Evolutionary conservation across 1,140 invertebrate species (phyloP).

Genomic region (Scaptomyza graminum): DNA sequence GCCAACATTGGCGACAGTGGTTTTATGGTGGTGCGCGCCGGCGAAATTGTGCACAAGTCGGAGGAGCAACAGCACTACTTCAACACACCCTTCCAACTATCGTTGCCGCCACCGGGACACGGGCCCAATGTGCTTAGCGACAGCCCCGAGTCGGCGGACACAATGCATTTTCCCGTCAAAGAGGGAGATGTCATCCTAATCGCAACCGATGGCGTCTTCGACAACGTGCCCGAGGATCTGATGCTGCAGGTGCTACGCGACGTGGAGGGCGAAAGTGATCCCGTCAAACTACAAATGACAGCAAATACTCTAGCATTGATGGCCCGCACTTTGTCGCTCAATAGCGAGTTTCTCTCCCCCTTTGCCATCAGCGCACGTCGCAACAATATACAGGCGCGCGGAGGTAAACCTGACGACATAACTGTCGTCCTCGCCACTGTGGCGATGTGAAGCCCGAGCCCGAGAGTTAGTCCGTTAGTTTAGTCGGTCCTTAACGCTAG

Average conservation of each 20-base stretch:
- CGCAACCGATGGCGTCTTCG: conserved; percentile 98
- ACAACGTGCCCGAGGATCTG: conserved; percentile 96
- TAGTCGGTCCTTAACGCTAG: conserved; percentile 41
- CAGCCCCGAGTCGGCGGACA: conserved; percentile 96
- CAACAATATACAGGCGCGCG: conserved; percentile 96
- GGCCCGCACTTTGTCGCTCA: conserved; percentile 96
- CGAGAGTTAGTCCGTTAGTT: conserved; percentile 18
- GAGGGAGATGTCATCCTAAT: conserved; percentile 98
- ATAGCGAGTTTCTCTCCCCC: conserved; percentile 97
- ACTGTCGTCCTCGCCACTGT: conserved; percentile 97
- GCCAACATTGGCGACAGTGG: conserved; percentile 99
- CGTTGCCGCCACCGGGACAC: conserved; percentile 95
- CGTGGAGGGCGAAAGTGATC: conserved; percentile 88
- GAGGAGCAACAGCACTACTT: conserved; percentile 99
- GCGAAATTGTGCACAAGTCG: conserved; percentile 94
- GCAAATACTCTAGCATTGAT: conserved; percentile 97
- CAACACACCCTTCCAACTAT: conserved; percentile 98
- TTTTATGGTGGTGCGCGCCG: conserved; percentile 95
- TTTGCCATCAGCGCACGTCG: conserved; percentile 96
- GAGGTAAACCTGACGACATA: conserved; percentile 98
- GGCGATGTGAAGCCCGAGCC: conserved; percentile 89
- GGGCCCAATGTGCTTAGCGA: conserved; percentile 93
- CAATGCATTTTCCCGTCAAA: conserved; percentile 94
- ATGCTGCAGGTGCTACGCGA: conserved; percentile 85
- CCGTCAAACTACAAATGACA: conserved; percentile 91